These are phyloP conservation scores for Passer montanus DNA, from an alignment of 2,113 vertebrate genomes.

Conservation along the genomic window DNA sequence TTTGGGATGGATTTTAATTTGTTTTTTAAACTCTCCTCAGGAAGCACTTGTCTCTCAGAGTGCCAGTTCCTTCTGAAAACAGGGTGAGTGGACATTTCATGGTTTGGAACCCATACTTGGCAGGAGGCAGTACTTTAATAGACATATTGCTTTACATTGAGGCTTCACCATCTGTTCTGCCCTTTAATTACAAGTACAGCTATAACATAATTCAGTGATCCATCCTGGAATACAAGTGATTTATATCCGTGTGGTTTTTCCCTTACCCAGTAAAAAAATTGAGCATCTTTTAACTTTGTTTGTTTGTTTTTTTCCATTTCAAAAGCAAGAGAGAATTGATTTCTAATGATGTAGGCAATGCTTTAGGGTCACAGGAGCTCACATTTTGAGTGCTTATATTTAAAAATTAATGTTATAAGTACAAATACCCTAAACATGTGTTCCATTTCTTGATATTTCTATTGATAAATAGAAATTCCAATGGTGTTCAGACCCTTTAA, in stretches of 20 bases:
- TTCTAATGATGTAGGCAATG: background rate
- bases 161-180: slow-evolving; percentile 7
- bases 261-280: background rate
- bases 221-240: background rate
- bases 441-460: background rate
- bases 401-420: background rate
- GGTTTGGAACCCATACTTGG: background rate
- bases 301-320: background rate
- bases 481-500: accelerated
- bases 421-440: accelerated
- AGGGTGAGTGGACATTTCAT: background rate
- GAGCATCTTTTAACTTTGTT: background rate
- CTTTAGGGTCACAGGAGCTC: background rate
- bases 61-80: background rate
- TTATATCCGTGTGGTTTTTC: background rate
- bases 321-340: background rate
- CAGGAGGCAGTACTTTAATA: slow-evolving; percentile 17
- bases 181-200: slow-evolving; percentile 4
- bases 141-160: slow-evolving; percentile 22
- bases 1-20: background rate
- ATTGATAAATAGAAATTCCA: background rate
- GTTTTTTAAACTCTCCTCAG: background rate
- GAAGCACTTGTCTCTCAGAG: background rate
- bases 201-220: background rate
- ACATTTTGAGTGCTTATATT: background rate